Percentiles rank a stretch among this genome's conserved stretches.
Conservation (phyloP, 2,113 vertebrate genomes). For the Columba janthina region DNA sequence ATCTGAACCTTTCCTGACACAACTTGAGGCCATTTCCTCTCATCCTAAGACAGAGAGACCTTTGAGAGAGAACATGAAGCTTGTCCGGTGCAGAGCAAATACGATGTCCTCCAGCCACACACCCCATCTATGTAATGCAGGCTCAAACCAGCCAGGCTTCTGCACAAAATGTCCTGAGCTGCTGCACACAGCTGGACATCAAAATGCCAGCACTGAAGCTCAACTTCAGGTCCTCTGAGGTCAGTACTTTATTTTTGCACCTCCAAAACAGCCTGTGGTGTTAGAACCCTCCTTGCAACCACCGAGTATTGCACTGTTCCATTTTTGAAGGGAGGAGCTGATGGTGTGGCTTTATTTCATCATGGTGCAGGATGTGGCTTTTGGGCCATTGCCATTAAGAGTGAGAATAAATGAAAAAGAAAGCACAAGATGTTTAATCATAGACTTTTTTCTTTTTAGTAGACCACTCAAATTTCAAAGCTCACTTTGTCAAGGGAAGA, state of each 20-base stretch:
- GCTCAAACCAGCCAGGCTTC: background rate
- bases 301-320: background rate
- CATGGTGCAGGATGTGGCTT: constrained; percentile 35
- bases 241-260: background rate
- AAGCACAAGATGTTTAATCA: background rate
- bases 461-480: background rate
- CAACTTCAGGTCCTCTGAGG: background rate
- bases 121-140: rapidly evolving
- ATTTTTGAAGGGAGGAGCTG: background rate
- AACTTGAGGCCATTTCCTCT: no score
- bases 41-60: background rate
- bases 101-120: background rate
- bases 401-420: background rate
- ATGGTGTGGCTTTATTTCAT: background rate
- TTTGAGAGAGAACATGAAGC: background rate
- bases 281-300: background rate
- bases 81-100: background rate
- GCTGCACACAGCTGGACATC: background rate
- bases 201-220: background rate
- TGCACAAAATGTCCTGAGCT: background rate
- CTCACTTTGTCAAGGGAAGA: background rate
- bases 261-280: background rate
- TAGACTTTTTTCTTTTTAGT: background rate
- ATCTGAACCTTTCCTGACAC: no score
- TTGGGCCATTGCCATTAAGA: background rate